Evolutionary conservation across 2,888 invertebrate genomes (phyloP).

Genomic region (Tiphia femorata): DNA sequence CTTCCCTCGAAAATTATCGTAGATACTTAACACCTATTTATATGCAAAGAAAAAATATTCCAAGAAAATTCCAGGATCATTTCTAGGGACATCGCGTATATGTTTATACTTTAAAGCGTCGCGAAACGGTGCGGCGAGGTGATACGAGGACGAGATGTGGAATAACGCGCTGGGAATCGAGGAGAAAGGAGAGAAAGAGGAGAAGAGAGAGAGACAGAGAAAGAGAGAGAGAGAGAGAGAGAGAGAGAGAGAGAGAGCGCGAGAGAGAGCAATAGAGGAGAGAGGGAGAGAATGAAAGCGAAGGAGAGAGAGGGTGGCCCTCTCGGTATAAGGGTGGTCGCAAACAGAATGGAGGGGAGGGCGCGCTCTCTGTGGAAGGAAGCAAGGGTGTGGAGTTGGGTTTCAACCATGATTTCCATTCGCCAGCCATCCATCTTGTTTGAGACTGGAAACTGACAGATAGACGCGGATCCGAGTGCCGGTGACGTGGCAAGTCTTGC

Average conservation of each 20-base stretch:
- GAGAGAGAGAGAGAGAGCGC: constrained; percentile 12
- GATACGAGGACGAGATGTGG: constrained; percentile 50
- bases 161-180: constrained; percentile 40
- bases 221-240: constrained; percentile 11
- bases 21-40: too few relatives aligned
- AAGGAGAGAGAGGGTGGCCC: constrained; percentile 31
- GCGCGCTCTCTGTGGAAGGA: constrained; percentile 27
- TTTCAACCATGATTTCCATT: constrained; percentile 74
- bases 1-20: too few relatives aligned
- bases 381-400: constrained; percentile 52
- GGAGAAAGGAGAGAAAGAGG: constrained; percentile 23
- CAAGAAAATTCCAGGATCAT: too few relatives aligned
- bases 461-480: constrained; percentile 69
- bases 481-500: constrained; percentile 69
- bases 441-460: constrained; percentile 71
- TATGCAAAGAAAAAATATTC: too few relatives aligned
- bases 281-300: constrained; percentile 14
- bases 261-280: constrained; percentile 32
- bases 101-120: constrained; percentile 44
- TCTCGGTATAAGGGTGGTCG: constrained; percentile 44
- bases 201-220: constrained; percentile 20
- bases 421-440: constrained; percentile 77
- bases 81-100: too few relatives aligned
- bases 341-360: constrained; percentile 17
- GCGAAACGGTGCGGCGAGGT: constrained; percentile 38